These are phyloP conservation scores for Heliconius himera DNA, from an alignment of 1,140 invertebrate genomes.

Conservation along the genomic window DNA sequence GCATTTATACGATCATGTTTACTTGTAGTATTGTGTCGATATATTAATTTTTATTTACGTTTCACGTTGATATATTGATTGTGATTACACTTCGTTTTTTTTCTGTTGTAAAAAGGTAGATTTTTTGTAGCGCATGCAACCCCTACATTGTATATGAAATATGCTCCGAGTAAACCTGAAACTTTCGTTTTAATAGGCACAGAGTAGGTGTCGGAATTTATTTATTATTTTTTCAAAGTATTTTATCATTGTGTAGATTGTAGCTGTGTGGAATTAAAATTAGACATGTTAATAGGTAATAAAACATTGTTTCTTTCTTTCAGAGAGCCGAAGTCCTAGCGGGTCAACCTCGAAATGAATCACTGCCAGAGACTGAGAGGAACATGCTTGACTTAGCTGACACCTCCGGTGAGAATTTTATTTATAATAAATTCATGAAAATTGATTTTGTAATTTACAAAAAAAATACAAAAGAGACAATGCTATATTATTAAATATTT, in stretches of 20 bases:
- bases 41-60: slow-evolving; percentile 31
- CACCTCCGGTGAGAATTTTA: slow-evolving; percentile 54
- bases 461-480: too few species aligned
- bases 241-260: slow-evolving; percentile 33
- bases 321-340: slow-evolving; percentile 62
- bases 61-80: slow-evolving; percentile 18
- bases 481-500: too few species aligned
- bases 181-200: not conserved
- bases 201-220: not conserved
- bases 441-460: not conserved
- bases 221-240: slow-evolving; percentile 26
- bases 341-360: slow-evolving; percentile 58
- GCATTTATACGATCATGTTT: slow-evolving; percentile 40
- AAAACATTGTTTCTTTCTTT: slow-evolving; percentile 33
- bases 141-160: slow-evolving; percentile 2
- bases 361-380: slow-evolving; percentile 69
- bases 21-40: slow-evolving; percentile 31
- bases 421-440: not conserved
- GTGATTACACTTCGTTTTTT: slow-evolving; percentile 22
- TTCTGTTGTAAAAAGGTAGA: slow-evolving; percentile 2
- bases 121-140: slow-evolving; percentile 33
- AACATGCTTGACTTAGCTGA: slow-evolving; percentile 67
- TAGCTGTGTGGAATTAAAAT: slow-evolving; percentile 9
- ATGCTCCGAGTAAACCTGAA: not conserved
- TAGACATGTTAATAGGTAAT: not conserved